Conservation (phyloP, 2,113 vertebrate species). For the Notothenia coriiceps region DNA sequence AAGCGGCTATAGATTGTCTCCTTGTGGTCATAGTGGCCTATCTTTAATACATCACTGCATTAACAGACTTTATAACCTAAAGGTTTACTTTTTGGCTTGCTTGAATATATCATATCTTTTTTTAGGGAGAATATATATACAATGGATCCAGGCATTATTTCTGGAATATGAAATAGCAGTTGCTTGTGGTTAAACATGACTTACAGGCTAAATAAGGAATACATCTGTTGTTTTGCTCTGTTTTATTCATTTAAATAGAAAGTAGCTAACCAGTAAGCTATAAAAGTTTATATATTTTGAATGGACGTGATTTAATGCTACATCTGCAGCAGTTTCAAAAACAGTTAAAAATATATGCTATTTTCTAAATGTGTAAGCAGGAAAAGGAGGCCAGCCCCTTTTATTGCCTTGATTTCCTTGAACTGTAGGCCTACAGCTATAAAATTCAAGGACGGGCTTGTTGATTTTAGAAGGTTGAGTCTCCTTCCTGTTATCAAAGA, state of each 20-base stretch:
- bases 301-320: background rate
- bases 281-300: background rate
- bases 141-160: background rate
- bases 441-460: constrained; percentile 32
- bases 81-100: background rate
- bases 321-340: background rate
- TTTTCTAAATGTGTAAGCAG: constrained; percentile 15
- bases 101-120: background rate
- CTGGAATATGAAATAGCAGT: background rate
- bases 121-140: background rate
- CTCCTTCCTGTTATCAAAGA: constrained; percentile 48
- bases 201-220: background rate
- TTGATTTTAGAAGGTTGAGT: constrained; percentile 52
- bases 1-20: background rate
- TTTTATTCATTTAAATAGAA: background rate
- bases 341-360: background rate
- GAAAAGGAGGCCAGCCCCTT: constrained; percentile 12
- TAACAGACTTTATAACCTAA: background rate
- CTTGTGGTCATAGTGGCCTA: background rate
- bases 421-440: constrained; percentile 10
- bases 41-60: background rate
- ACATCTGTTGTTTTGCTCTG: background rate
- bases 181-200: background rate
- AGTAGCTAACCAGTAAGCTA: background rate
- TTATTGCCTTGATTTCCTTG: constrained; percentile 28